phyloP scores from a whole-genome alignment of 2,888 invertebrate species.

The Idaea dimidiata region DNA sequence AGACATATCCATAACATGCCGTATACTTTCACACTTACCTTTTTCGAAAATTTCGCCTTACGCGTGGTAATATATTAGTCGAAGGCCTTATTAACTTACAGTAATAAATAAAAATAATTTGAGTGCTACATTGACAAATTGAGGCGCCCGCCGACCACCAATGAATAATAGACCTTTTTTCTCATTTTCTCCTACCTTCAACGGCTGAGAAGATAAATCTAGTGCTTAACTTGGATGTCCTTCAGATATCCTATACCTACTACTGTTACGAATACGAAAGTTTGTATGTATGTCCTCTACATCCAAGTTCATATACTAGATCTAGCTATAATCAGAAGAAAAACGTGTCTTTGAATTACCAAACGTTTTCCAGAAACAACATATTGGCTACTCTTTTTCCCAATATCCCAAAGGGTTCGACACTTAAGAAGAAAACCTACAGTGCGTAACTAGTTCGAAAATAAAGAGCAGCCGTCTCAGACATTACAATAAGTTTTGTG shows the following conservation, averaged over 20 bases:
- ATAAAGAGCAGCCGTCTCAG: conserved; percentile 2
- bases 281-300: neutral
- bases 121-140: neutral
- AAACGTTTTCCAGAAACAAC: neutral
- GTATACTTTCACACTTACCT: neutral
- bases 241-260: neutral
- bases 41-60: neutral
- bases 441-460: neutral
- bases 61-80: neutral
- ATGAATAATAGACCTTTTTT: conserved; percentile 5
- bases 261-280: neutral
- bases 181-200: conserved; percentile 1
- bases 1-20: too few species aligned
- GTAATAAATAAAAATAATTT: neutral
- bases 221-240: conserved; percentile 3
- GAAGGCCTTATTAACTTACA: neutral
- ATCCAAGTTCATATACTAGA: neutral
- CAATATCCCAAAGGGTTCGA: neutral
- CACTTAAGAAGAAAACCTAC: neutral
- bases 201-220: conserved; percentile 3
- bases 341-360: neutral
- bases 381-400: too few species aligned
- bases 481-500: conserved; percentile 19
- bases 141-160: neutral
- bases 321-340: neutral